Percentiles rank a stretch among this genome's conserved stretches.
phyloP scores from a whole-genome alignment of 2,113 vertebrate genomes.

The Zonotrichia leucophrys region DNA sequence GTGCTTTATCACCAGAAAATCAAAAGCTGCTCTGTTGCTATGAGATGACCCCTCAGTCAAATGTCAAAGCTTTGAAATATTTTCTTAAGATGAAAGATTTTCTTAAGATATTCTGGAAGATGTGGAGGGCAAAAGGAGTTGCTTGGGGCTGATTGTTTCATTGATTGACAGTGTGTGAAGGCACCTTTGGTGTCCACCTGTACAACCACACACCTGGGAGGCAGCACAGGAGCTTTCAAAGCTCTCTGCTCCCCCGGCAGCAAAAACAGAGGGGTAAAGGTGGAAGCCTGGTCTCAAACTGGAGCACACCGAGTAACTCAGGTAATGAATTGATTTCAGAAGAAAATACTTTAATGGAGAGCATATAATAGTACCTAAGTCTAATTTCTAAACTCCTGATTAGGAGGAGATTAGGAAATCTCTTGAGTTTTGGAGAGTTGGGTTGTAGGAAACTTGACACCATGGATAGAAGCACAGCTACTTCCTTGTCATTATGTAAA shows the following conservation, averaged over 20 bases:
- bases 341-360: background rate
- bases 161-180: background rate
- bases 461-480: background rate
- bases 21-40: background rate
- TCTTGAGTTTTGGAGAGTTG: background rate
- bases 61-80: slow-evolving; percentile 2
- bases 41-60: background rate
- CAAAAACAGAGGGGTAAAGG: background rate
- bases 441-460: background rate
- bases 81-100: background rate
- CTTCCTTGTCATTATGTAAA: background rate
- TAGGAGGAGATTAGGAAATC: background rate
- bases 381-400: background rate
- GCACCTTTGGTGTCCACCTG: background rate
- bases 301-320: background rate
- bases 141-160: background rate
- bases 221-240: background rate
- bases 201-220: background rate
- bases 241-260: background rate
- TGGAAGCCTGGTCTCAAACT: background rate
- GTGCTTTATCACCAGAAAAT: background rate
- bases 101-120: background rate
- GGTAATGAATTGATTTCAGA: background rate
- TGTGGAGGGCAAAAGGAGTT: background rate
- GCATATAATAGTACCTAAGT: rapidly evolving